Conservation (phyloP, 2,113 vertebrate species). For the Corythaeola cristata region DNA sequence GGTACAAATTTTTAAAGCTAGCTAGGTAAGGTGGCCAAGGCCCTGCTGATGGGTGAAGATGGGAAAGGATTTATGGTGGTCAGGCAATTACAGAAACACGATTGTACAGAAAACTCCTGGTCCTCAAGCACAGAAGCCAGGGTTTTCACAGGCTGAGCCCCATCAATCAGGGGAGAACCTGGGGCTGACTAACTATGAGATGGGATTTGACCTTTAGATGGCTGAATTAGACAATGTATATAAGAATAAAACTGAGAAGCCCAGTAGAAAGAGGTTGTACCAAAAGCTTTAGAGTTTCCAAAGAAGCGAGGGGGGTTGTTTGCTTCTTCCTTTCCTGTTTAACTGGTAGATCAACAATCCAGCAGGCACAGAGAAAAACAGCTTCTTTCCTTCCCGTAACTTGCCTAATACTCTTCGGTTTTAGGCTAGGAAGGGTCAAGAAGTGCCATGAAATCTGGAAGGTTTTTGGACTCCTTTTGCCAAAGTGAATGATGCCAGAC, state of each 20-base stretch:
- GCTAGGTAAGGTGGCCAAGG: neutral
- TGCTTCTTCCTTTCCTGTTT: slow-evolving; percentile 12
- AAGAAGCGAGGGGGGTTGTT: neutral
- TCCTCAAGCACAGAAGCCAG: neutral
- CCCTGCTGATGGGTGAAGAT: neutral
- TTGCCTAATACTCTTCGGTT: neutral
- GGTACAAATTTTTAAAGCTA: neutral
- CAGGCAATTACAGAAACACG: neutral
- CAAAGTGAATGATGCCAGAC: neutral
- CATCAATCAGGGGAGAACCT: neutral
- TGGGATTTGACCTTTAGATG: neutral
- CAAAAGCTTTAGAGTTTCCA: neutral
- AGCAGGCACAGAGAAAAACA: neutral
- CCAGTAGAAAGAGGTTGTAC: neutral
- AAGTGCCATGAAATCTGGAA: neutral
- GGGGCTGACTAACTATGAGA: neutral
- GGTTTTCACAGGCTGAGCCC: neutral
- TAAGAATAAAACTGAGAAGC: neutral
- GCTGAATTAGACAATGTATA: neutral
- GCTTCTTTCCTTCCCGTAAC: accelerated
- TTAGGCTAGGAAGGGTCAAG: neutral
- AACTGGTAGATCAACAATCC: slow-evolving; percentile 20
- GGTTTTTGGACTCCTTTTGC: neutral
- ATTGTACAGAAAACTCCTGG: accelerated
- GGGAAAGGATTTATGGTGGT: neutral